Percentiles rank a stretch among this genome's conserved stretches.
phyloP scores from a whole-genome alignment of 2,888 invertebrate genomes.

The Rhingia campestris region DNA sequence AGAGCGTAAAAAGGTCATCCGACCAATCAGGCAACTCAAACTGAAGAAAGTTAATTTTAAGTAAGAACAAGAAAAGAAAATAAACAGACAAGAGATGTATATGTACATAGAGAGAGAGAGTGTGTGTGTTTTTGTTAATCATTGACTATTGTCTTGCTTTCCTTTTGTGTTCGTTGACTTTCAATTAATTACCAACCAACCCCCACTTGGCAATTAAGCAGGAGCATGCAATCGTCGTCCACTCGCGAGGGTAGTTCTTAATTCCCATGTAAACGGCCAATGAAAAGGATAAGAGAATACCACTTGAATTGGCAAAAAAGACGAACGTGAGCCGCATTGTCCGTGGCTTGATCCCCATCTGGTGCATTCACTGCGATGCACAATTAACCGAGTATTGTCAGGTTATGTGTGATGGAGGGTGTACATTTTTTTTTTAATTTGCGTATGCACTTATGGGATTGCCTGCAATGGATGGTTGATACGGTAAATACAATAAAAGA shows the following conservation, averaged over 20 bases:
- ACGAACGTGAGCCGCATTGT: slow-evolving; percentile 9
- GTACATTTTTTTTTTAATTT: slow-evolving; percentile 14
- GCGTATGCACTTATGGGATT: background rate
- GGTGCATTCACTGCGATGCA: slow-evolving; percentile 51
- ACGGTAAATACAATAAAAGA: background rate
- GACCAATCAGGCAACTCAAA: slow-evolving; percentile 84
- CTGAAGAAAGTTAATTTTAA: slow-evolving; percentile 82
- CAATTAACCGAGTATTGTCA: slow-evolving; percentile 68
- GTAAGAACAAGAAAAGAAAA: slow-evolving; percentile 69
- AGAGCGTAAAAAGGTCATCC: slow-evolving; percentile 87
- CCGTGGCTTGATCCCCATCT: slow-evolving; percentile 8
- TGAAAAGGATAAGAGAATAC: slow-evolving; percentile 4
- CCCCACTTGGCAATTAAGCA: slow-evolving; percentile 29
- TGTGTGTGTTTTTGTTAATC: slow-evolving; percentile 37
- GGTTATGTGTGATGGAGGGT: background rate
- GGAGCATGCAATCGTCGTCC: slow-evolving; percentile 13
- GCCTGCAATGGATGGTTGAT: background rate
- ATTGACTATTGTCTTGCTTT: slow-evolving; percentile 23
- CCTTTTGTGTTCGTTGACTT: slow-evolving; percentile 12
- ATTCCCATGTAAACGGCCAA: slow-evolving; percentile 8
- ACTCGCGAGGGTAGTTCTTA: slow-evolving; percentile 1
- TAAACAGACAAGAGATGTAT: background rate
- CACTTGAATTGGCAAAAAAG: slow-evolving; percentile 24
- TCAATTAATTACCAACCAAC: slow-evolving; percentile 43
- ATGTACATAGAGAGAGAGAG: slow-evolving; percentile 1